Evolutionary conservation across 2,797 vertebrate species (phyloP), one percentile per base, ranked within the genome.

Genomic region (Enteromius argenteus): DNA sequence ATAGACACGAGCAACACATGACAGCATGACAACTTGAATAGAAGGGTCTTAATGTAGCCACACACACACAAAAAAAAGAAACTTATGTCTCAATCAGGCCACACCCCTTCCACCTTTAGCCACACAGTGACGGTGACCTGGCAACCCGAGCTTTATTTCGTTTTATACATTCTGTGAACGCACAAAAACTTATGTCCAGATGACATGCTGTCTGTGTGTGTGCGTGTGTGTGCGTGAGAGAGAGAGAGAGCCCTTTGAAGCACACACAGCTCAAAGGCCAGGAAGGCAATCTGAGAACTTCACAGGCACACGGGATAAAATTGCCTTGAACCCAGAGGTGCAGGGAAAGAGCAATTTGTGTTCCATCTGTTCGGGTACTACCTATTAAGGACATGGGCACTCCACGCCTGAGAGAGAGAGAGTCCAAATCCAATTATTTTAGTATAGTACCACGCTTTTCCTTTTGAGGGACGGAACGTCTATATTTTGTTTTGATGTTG

Each of bases 301-400:
- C 94, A 94, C 93, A 95, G 92, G 91, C 92, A 77, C 92, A 93
- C 89, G 89, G 92, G 92, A 93, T 78, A 94, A 95, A 95, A 95
- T 95, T 94, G 94, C 94, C 92, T 94, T 94, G 93, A 95, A 95
- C 94, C 93, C 93, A 91, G 92, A 95, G 93, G 95, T 94, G 93
- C 93, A 94, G 93, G 93, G 93, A 84, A 94, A 93, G 93, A 92
- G 93, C 94, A 95, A 94, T 95, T 95, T 95, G 93, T 95, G 94
- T 94, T 94, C 94, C 94, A 95, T 96, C 95, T 96, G 95, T 94
- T 95, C 94, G 93, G 93, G 92, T 93, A 94, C 91, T 93, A 94
- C 94, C 93, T 94, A 94, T 95, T 95, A 95, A 93, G 91, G 92
- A 91, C 89, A 92, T 93, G 92, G 93, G 93, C 93, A 93, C 91